Conservation (phyloP, 2,797 vertebrate species). For the Scyliorhinus canicula region DNA sequence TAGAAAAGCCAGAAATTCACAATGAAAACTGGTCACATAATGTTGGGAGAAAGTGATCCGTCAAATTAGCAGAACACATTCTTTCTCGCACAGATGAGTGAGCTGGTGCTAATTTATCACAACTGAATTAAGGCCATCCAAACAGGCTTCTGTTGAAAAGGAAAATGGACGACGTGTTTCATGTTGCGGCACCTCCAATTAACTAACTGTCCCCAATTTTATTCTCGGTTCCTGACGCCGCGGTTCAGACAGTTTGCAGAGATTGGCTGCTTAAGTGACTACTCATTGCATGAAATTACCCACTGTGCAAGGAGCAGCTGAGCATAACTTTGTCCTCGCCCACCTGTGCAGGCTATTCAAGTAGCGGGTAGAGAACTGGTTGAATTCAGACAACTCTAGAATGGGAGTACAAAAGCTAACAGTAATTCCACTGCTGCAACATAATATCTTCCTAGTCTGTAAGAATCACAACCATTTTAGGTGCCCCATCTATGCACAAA, state of each 20-base stretch:
- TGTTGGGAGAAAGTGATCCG: neutral
- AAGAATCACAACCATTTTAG: neutral
- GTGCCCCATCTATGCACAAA: neutral
- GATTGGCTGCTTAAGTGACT: neutral
- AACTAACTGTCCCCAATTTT: neutral
- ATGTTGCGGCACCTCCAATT: neutral
- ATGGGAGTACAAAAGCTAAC: neutral
- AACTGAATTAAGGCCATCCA: neutral
- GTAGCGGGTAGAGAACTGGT: neutral
- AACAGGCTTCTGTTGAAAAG: neutral
- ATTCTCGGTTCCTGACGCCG: neutral
- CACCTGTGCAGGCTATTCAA: neutral
- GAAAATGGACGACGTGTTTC: neutral
- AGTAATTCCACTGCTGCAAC: neutral
- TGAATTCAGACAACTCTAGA: neutral
- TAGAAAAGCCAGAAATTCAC: neutral
- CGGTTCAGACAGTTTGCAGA: neutral
- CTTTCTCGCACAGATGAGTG: neutral
- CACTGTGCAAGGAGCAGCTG: neutral
- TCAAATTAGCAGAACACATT: neutral
- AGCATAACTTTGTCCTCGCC: neutral
- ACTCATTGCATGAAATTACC: neutral
- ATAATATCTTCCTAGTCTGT: neutral
- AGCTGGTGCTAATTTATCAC: neutral
- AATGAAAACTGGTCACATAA: neutral